These are phyloP conservation scores for Xestia rhomboidea DNA, from an alignment of 2,888 invertebrate genomes.

Conservation along the genomic window DNA sequence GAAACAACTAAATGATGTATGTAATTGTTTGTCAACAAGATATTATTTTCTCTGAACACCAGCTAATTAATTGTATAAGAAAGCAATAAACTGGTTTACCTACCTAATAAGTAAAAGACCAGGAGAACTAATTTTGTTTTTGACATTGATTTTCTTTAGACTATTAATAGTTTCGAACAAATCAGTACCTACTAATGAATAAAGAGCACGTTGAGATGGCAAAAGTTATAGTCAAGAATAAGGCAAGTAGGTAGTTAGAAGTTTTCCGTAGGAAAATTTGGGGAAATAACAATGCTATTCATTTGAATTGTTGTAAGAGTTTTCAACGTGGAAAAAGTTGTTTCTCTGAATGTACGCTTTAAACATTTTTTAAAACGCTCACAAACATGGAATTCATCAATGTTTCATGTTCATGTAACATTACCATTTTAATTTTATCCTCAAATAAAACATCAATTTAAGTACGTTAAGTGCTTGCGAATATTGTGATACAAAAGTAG, in stretches of 20 bases:
- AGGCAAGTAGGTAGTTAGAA: too few relatives aligned
- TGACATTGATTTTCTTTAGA: background rate
- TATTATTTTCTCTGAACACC: background rate
- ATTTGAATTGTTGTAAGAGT: background rate
- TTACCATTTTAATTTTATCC: conserved; percentile 24
- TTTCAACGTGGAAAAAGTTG: background rate
- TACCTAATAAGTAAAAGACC: conserved; percentile 7
- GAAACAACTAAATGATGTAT: too few relatives aligned
- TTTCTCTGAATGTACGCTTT: background rate
- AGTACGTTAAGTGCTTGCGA: conserved; percentile 10
- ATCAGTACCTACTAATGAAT: conserved; percentile 13
- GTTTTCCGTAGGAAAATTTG: background rate
- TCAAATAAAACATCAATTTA: conserved; percentile 8
- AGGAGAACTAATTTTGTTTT: conserved; percentile 18
- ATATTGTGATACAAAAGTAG: conserved; percentile 29
- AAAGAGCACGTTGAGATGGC: background rate
- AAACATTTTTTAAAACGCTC: background rate
- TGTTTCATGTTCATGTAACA: background rate
- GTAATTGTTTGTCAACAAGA: conserved; percentile 32
- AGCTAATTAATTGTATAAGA: background rate
- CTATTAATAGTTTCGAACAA: conserved; percentile 5
- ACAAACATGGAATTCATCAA: background rate
- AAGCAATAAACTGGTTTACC: conserved; percentile 13
- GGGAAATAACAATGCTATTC: background rate
- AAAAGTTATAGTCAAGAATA: conserved; percentile 3